Evolutionary conservation across 2,113 vertebrate genomes (phyloP), one percentile per base, ranked within the genome.

Genomic region (Sarotherodon lohbergeri): DNA sequence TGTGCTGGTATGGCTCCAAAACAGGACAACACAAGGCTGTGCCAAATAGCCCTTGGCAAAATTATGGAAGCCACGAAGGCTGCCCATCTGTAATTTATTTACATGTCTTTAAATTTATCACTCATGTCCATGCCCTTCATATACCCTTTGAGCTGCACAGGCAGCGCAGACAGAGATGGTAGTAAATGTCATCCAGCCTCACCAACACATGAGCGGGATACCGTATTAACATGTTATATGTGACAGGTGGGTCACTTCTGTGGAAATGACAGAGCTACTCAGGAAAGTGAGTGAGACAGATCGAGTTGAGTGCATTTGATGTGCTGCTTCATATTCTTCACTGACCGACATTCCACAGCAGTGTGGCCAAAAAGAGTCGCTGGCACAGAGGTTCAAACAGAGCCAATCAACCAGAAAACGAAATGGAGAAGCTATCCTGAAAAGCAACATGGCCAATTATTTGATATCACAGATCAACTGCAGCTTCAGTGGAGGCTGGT

Each of bases 11-110:
- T 93, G 90, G 90, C 93, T 92, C 86, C 89, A 78, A 66, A 92
- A 90, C 90, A 90, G 93, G 93, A 93, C 91, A 90, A 88, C 92
- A 90, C 59, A 7, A 83, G 86, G 61, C 32, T 22, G 61, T 90
- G 93, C 94, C 94, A 95, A 95, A 92, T 41, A 87, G 92, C 92
- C 91, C 81, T 86, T 84, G 91, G 95, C 94, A 88, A 89, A 87
- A 76, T 87, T 84, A 71, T 46, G 81, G 79, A 85, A 83, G 87
- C 90, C 91, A 88, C 48, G 83, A 92, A 87, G 83, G 81, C 88
- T 13, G 84, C 54, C 93, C 91, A 82, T 92, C 87, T 93, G 88
- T 89, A 89, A 91, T 91, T 93, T 92, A 93, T 93, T 91, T 89
- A 91, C 91, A 89, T 84, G 87, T 90, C 91, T 91, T 93, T 93